Evolutionary conservation across 1,140 invertebrate species (phyloP), one percentile per base, ranked within the genome.

Genomic region (Micrasema minimum): DNA sequence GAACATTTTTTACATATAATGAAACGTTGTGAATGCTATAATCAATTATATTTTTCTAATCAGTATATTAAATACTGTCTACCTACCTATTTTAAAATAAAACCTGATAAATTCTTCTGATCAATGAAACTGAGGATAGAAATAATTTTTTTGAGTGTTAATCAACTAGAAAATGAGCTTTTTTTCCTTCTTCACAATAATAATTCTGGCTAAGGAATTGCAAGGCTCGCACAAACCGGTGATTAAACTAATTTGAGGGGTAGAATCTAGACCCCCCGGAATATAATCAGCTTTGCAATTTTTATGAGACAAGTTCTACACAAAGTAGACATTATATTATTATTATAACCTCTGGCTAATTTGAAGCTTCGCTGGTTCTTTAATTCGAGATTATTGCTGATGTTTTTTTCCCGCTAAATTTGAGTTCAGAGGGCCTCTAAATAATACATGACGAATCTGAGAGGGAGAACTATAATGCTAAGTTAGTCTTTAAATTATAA

Each of bases 361-460:
- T 59, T 12, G 35, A 35, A 43, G 55, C 16, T 59, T 41, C 38
- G 37, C n/a, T 14, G 55, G 55, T 59, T 59, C 55, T 14, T 59
- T 59, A 59, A 59, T 59, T 59, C 38, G 55, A 59, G 55, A 59
- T 59, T 59, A 59, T 59, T 59, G 55, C 55, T n/a, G 16, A 22
- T 12, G 55, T 23, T 16, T 59, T 38, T 38, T 59, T 20, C 55
- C 5, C 55, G 55, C 14, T 9, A 35, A 59, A 59, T 59, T 59
- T 59, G 37, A 59, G 38, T 59, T 59, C 38, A 38, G 14, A 59
- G 37, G 38, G 18, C 22, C 16, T 20, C 1, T 16, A 38, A 43
- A 59, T 14, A 55, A n/a, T 55, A 26, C 31, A 43, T 5, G 14
- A 43, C 11, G 14, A 43, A 43, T n/a, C 11, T 43, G 2, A 43